Percentiles rank a stretch among this genome's conserved stretches.
Evolutionary conservation across 1,140 invertebrate species (phyloP).

Genomic region (Homalodisca vitripennis): DNA sequence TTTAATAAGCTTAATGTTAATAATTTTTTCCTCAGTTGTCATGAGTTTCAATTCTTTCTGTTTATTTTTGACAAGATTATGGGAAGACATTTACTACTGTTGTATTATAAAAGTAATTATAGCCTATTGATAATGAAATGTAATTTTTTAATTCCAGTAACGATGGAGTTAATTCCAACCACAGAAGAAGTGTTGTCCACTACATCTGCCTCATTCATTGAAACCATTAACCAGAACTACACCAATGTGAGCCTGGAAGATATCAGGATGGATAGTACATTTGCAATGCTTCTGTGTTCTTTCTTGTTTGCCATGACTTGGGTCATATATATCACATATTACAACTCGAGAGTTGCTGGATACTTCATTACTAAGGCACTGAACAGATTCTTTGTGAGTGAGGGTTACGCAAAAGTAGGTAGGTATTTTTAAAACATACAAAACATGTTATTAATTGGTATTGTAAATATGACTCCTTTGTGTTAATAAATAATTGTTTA

Average conservation of each 20-base stretch:
- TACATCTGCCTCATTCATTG: slow-evolving; percentile 19
- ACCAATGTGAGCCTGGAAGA: slow-evolving; percentile 60
- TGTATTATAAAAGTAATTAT: too few species aligned
- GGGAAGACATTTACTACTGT: too few species aligned
- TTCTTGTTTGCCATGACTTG: slow-evolving; percentile 78
- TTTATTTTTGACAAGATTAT: too few species aligned
- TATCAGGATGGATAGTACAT: slow-evolving; percentile 79
- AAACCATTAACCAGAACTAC: slow-evolving; percentile 32
- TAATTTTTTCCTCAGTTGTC: too few species aligned
- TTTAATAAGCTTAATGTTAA: too few species aligned
- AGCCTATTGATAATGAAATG: too few species aligned
- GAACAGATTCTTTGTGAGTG: slow-evolving; percentile 82
- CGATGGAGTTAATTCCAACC: neutral
- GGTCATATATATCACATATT: slow-evolving; percentile 94
- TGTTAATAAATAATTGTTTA: neutral
- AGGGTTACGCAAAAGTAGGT: slow-evolving; percentile 91
- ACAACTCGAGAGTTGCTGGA: slow-evolving; percentile 90
- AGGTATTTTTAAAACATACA: slow-evolving; percentile 46
- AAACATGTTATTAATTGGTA: neutral
- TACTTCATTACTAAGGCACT: slow-evolving; percentile 86
- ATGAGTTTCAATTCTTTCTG: too few species aligned
- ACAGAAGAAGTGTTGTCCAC: neutral
- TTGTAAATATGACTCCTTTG: slow-evolving; percentile 18
- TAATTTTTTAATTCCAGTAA: too few species aligned
- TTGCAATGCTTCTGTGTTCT: slow-evolving; percentile 77